These are phyloP conservation scores for Pediacus dermestoides DNA, from an alignment of 2,888 invertebrate species.

Conservation along the genomic window DNA sequence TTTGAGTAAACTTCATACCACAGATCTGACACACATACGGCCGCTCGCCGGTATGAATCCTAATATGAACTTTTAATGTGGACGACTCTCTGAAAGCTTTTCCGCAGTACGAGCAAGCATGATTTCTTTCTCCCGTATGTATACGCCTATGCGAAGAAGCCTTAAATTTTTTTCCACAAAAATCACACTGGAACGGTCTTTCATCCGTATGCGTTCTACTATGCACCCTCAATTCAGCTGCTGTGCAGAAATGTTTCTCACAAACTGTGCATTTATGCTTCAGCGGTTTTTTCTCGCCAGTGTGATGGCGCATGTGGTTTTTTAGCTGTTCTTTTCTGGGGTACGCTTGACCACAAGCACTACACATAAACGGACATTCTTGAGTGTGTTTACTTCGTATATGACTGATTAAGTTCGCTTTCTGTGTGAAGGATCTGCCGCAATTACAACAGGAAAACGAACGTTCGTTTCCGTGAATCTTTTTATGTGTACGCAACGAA, in stretches of 20 bases:
- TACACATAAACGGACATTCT: constrained; percentile 39
- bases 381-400: constrained; percentile 34
- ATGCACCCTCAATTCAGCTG: constrained; percentile 30
- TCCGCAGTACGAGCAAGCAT: constrained; percentile 31
- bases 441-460: constrained; percentile 32
- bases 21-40: constrained; percentile 35
- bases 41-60: constrained; percentile 38
- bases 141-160: constrained; percentile 41
- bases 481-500: constrained; percentile 34
- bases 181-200: constrained; percentile 35
- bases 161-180: constrained; percentile 35
- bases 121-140: constrained; percentile 35
- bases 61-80: constrained; percentile 32
- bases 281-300: constrained; percentile 33
- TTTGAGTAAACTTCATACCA: constrained; percentile 36
- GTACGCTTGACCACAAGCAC: constrained; percentile 33
- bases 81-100: constrained; percentile 35
- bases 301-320: constrained; percentile 34
- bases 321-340: constrained; percentile 34
- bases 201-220: constrained; percentile 34
- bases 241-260: constrained; percentile 29
- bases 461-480: constrained; percentile 31
- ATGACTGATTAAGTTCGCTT: constrained; percentile 32
- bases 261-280: constrained; percentile 30
- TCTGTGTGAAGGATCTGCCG: constrained; percentile 33